Base-by-base conservation (phyloP, 2,797 vertebrate genomes). In the Psittacula echo region DNA sequence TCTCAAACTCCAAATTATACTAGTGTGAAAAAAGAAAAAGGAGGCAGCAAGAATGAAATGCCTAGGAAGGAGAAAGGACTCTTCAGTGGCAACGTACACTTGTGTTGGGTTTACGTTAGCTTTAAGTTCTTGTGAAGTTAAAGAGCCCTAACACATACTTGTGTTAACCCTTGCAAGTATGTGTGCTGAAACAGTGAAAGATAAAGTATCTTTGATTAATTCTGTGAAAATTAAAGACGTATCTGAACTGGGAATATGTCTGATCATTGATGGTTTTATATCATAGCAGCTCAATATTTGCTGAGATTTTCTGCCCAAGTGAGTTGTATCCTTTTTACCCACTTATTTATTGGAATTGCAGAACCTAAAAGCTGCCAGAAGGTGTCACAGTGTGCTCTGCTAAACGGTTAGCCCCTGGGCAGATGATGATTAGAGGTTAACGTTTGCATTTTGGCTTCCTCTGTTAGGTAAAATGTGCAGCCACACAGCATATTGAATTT, bases 341-440 rank as follows among this genome's bases (percentile, higher is more conserved):
- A 6, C 68, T 32, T 44, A 10, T 73, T 87, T 44, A 8, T 48
- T 61, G n/a, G 45, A 72, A 6, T 34, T 95, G 94, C 84, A 95
- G 85, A 89, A 73, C 74, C 85, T 44, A 51, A 77, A 82, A 90
- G 60, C 86, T 85, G 60, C 95, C 95, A 94, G 87, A 71, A 97
- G 95, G 27, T 96, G 95, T 92, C 94, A 86, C 30, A 54, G 60
- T 90, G 60, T 71, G 50, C 76, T 51, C 30, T 92, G 32, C 64
- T 85, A 39, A 87, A 41, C 4, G 8, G 16, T 54, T 71, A 42
- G 53, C 20, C 10, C 87, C 14, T 51, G 42, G 27, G 66, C 74
- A 88, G 76, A 15, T 70, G 32, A 18, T 58, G 27, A 42, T 61
- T 48, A 54, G 44, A 75, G 22, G 24, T 74, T 87, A 74, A 80